Percentiles rank a stretch among this genome's conserved stretches.
phyloP scores from a whole-genome alignment of 2,113 vertebrate species.

The Cyanoramphus novaezelandiae region DNA sequence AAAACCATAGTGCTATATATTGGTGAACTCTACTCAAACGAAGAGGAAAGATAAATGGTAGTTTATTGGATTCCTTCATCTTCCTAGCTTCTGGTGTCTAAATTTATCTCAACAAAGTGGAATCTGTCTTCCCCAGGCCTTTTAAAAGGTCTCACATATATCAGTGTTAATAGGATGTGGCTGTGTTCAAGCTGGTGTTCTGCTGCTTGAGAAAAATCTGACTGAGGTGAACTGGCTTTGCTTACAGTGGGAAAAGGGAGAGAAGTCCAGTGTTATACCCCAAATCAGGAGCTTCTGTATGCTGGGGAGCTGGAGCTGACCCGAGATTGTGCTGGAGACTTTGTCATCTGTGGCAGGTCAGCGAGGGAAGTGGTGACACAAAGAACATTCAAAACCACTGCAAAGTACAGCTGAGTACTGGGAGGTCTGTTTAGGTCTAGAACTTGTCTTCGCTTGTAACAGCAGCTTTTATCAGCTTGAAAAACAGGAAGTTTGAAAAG shows the following conservation, averaged over 20 bases:
- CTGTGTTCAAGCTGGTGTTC: background rate
- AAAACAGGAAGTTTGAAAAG: background rate
- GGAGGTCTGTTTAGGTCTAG: background rate
- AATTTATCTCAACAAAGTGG: background rate
- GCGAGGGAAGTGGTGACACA: background rate
- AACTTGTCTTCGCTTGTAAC: background rate
- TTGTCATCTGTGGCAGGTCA: background rate
- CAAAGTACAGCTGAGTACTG: background rate
- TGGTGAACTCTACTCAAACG: background rate
- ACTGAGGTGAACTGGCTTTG: background rate
- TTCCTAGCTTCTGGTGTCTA: background rate
- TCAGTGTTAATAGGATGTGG: background rate
- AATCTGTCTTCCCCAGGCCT: background rate
- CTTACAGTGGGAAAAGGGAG: background rate
- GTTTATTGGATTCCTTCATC: background rate
- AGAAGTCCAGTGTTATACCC: background rate
- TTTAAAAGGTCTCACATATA: background rate
- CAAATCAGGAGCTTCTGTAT: background rate
- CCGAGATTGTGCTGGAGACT: rapidly evolving
- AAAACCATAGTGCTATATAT: background rate
- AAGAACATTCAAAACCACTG: background rate
- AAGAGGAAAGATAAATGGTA: background rate
- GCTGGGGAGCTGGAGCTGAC: background rate
- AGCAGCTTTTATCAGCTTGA: background rate
- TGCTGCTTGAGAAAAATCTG: background rate